phyloP scores from a whole-genome alignment of 2,113 vertebrate genomes.

The Butorides virescens region DNA sequence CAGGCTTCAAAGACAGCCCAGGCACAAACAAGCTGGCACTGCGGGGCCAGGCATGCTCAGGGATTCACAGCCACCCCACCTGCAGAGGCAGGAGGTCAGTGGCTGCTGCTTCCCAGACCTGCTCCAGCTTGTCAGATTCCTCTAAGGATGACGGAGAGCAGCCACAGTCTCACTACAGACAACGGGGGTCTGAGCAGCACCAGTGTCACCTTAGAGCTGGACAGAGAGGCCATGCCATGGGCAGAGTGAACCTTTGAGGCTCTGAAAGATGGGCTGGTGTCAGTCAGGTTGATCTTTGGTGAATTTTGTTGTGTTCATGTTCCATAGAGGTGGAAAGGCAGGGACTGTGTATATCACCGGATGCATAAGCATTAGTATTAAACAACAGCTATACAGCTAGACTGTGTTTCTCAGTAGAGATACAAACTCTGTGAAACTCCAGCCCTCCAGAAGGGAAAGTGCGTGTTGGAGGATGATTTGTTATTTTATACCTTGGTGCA shows the following conservation, averaged over 20 bases:
- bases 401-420: not conserved
- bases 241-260: not conserved
- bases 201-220: not conserved
- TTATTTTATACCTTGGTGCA: not conserved
- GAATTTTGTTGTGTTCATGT: not conserved
- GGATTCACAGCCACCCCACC: not conserved
- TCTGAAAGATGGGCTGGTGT: not conserved
- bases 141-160: not conserved
- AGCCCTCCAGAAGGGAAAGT: not conserved
- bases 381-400: not conserved
- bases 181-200: not conserved
- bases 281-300: not conserved
- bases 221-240: not conserved
- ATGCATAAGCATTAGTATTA: not conserved
- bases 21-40: not conserved
- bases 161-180: rapidly evolving
- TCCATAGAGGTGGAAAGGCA: not conserved
- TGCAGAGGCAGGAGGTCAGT: not conserved
- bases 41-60: not conserved
- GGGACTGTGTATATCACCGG: not conserved
- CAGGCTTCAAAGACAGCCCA: not conserved
- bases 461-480: not conserved
- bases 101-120: not conserved
- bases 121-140: not conserved
- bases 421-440: not conserved